Evolutionary conservation across 23 tunicate genomes (phyloP).

Genomic region (Corella eumyota): DNA sequence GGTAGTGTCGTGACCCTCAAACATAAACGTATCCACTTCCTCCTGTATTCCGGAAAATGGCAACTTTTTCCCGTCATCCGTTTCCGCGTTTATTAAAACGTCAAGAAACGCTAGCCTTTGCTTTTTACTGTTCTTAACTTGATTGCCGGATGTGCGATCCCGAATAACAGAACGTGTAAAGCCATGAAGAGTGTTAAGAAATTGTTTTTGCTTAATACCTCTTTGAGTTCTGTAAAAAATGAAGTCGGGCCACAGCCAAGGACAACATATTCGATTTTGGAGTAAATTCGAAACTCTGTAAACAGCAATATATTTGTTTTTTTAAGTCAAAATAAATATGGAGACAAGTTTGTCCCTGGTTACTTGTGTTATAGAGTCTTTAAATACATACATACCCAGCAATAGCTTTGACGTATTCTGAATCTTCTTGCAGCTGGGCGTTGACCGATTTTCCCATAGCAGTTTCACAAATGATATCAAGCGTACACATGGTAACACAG

Average conservation of each 20-base stretch:
- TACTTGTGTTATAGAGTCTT: too few relatives aligned
- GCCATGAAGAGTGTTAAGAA: slow-evolving; percentile 16
- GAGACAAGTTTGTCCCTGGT: too few relatives aligned
- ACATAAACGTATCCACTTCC: slow-evolving; percentile 99
- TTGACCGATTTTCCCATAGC: slow-evolving; percentile 22
- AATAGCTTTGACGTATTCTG: slow-evolving; percentile 16
- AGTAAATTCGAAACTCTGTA: slow-evolving; percentile 45
- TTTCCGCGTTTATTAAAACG: slow-evolving; percentile 43
- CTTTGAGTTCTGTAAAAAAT: slow-evolving; percentile 9
- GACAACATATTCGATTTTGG: slow-evolving; percentile 68
- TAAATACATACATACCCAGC: too few relatives aligned
- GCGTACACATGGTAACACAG: slow-evolving; percentile 15
- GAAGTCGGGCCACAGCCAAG: slow-evolving; percentile 49
- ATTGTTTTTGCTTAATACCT: slow-evolving; percentile 29
- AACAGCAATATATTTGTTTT: too few relatives aligned
- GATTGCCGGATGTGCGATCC: not conserved
- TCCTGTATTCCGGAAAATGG: slow-evolving; percentile 80
- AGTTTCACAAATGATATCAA: slow-evolving; percentile 18
- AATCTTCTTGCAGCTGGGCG: slow-evolving; percentile 4
- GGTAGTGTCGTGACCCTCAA: slow-evolving; percentile 97
- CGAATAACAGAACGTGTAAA: slow-evolving; percentile 40
- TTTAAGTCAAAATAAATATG: too few relatives aligned
- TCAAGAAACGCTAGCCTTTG: slow-evolving; percentile 79
- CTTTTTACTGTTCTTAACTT: not conserved
- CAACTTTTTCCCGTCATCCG: slow-evolving; percentile 54